Evolutionary conservation across 2,888 invertebrate genomes (phyloP), one percentile per base, ranked within the genome.

Genomic region (Megaustenia siamemsis): DNA sequence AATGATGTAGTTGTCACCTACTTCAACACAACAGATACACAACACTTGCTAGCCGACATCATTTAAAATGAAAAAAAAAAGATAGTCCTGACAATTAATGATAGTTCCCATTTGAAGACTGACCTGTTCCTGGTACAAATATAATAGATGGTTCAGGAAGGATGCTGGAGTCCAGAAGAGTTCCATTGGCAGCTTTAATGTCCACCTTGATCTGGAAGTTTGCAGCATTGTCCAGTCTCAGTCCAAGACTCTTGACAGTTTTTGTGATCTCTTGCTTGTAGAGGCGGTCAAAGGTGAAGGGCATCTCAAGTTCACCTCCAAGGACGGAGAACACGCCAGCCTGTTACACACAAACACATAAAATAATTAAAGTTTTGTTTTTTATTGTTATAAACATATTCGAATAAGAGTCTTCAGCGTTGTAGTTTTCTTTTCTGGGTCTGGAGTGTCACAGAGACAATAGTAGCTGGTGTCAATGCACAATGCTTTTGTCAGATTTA

Each of bases 231-330:
- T 82, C 77, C 63, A 83, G 56, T 6, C 38, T 75, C 18, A 86
- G 81, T 0, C 86, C 86, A 21, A 86, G 82, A 24, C 81, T 49
- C 28, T 69, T 73, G 5, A 86, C 43, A 6, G 86, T 35, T 56
- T 76, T 24, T 6, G 79, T 68, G 45, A 86, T 86, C 60, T 86
- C 83, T 24, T 66, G 80, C 60, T 84, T 83, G 86, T 86, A 84
- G 12, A 86, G 82, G 2, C 84, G 82, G 53, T 86, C 86, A 66
- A 84, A 86, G 49, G 76, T 75, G 75, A 82, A 86, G 35, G 86
- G 84, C 86, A 86, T 86, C 75, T 84, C 86, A 32, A 80, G 77
- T 32, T 84, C 77, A 35, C 86, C 86, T 10, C 86, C 86, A 40
- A 86, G 75, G 21, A 86, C 18, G 12, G 78, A 71, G 79, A 86